Percentiles rank a stretch among this genome's conserved stretches.
Evolutionary conservation across 2,113 vertebrate species (phyloP).

Genomic region (Poeciliopsis prolifica): DNA sequence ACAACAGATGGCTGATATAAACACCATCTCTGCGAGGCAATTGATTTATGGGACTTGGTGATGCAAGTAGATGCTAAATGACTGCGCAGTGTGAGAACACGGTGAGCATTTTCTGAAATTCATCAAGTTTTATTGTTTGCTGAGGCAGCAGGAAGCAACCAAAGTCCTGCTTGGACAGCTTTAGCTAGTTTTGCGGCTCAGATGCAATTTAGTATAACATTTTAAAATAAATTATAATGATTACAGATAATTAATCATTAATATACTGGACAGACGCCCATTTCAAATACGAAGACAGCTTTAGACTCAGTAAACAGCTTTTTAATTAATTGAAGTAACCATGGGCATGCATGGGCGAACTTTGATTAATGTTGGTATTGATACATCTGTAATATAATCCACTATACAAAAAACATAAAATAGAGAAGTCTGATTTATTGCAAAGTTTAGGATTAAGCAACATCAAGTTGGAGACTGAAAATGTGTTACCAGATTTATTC

Average conservation of each 20-base stretch:
- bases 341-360: not conserved
- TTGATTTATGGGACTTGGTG: constrained; percentile 59
- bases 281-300: not conserved
- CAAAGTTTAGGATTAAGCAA: not conserved
- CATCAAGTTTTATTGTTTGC: not conserved
- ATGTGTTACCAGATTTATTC: no score
- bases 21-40: constrained; percentile 32
- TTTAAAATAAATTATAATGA: not conserved
- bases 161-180: not conserved
- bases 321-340: not conserved
- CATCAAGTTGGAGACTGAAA: not conserved
- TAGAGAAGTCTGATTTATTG: not conserved
- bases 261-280: not conserved
- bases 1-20: constrained; percentile 67
- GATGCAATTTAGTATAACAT: not conserved
- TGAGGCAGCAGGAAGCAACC: not conserved
- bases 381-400: not conserved
- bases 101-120: not conserved
- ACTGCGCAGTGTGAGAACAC: constrained; percentile 20
- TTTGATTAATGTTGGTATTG: not conserved
- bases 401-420: not conserved
- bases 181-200: not conserved
- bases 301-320: not conserved
- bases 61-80: constrained; percentile 25
- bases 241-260: not conserved